These are phyloP conservation scores for Melinaea menophilus DNA, from an alignment of 2,888 invertebrate species.

Conservation along the genomic window DNA sequence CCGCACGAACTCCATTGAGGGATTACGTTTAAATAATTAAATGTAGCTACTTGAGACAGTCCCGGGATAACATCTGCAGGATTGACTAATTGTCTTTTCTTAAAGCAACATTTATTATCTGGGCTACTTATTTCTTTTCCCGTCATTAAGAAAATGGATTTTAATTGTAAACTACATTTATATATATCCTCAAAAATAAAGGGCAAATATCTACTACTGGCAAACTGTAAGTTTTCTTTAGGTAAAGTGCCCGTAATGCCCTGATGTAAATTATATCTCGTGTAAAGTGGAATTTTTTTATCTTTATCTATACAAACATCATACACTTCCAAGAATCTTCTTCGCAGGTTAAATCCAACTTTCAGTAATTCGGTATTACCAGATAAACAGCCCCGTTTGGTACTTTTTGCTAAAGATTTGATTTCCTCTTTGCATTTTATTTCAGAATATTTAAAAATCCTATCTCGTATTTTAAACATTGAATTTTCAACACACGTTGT, in stretches of 20 bases:
- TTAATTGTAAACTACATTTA: constrained; percentile 39
- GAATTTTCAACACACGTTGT: constrained; percentile 41
- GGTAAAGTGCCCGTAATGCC: constrained; percentile 28
- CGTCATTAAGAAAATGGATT: constrained; percentile 31
- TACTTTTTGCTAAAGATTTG: constrained; percentile 30
- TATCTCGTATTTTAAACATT: constrained; percentile 35
- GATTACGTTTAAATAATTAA: constrained; percentile 46
- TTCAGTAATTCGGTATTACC: constrained; percentile 38
- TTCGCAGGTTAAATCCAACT: constrained; percentile 38
- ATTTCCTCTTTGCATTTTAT: constrained; percentile 43
- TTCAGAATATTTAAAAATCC: constrained; percentile 37
- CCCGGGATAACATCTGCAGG: constrained; percentile 48
- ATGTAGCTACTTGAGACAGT: constrained; percentile 43
- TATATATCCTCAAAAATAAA: constrained; percentile 40
- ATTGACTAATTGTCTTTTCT: constrained; percentile 47
- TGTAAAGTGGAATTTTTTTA: constrained; percentile 40
- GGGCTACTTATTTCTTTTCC: constrained; percentile 31
- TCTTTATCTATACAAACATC: constrained; percentile 45
- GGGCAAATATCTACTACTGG: constrained; percentile 20
- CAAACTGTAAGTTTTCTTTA: constrained; percentile 14
- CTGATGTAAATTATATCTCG: constrained; percentile 34
- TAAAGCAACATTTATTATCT: constrained; percentile 46
- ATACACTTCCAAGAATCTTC: constrained; percentile 38
- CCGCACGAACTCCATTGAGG: constrained; percentile 57
- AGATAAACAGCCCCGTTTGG: constrained; percentile 34